These are phyloP conservation scores for Pyrochroa serraticornis DNA, from an alignment of 2,888 invertebrate genomes.

Conservation along the genomic window DNA sequence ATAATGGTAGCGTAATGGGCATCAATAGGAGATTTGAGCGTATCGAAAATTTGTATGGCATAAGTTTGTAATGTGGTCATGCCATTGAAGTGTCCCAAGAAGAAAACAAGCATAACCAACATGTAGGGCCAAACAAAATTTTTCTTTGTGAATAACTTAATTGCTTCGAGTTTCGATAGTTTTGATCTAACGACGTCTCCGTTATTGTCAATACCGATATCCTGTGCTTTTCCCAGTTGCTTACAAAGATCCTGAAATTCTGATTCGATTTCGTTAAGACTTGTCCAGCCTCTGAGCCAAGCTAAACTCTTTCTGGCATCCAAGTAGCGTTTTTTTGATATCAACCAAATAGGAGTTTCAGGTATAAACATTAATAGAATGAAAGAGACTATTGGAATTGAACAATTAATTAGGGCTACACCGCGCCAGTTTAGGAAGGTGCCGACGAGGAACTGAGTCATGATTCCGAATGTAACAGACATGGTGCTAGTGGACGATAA, in stretches of 20 bases:
- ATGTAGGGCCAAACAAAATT: slow-evolving; percentile 73
- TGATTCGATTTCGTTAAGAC: slow-evolving; percentile 63
- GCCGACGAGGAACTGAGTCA: slow-evolving; percentile 78
- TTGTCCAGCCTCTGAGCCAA: slow-evolving; percentile 81
- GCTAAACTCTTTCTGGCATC: slow-evolving; percentile 74
- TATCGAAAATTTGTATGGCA: slow-evolving; percentile 75
- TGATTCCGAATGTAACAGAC: slow-evolving; percentile 76
- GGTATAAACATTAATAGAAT: slow-evolving; percentile 73
- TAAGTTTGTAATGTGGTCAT: slow-evolving; percentile 76
- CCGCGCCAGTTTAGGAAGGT: slow-evolving; percentile 74
- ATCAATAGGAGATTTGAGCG: slow-evolving; percentile 74
- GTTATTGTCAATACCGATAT: slow-evolving; percentile 35
- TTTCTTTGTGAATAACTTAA: slow-evolving; percentile 60
- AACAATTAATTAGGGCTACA: slow-evolving; percentile 69
- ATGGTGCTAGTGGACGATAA: slow-evolving; percentile 76
- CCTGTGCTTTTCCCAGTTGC: slow-evolving; percentile 33
- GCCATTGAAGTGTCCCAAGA: slow-evolving; percentile 77
- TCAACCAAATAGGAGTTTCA: slow-evolving; percentile 82
- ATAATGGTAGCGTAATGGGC: slow-evolving; percentile 77
- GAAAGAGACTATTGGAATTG: slow-evolving; percentile 68
- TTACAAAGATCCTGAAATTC: slow-evolving; percentile 62
- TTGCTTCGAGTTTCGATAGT: slow-evolving; percentile 23
- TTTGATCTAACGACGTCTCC: neutral
- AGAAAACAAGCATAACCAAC: slow-evolving; percentile 71
- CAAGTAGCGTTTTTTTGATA: slow-evolving; percentile 66